Base-by-base conservation (phyloP, 2,113 vertebrate species). In the Zapus hudsonius region DNA sequence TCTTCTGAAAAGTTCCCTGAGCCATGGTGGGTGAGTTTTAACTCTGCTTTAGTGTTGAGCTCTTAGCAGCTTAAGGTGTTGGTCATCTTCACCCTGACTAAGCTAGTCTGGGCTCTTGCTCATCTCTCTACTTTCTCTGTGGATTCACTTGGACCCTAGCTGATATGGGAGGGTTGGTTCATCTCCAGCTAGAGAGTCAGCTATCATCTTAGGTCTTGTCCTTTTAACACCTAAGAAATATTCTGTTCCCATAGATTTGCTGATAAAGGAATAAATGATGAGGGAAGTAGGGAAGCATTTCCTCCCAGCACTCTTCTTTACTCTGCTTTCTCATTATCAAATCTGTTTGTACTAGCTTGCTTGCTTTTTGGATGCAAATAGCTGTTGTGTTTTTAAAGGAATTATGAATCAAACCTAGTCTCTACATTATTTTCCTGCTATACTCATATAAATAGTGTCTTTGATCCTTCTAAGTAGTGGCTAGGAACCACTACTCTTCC, bases 341-440 rank as follows among this genome's bases (percentile, higher is more conserved):
- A 70, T 40, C 6, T 64, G 4, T 84, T 52, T 67, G 29, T 55
- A 81, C 23, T 33, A 61, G 15, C 31, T 82, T 10, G 0, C 3
- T 40, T 63, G 12, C 22, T 92, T 95, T 81, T 90, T 79, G n/a
- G 36, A 9, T 73, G 33, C 10, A 61, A 75, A 66, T 82, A 91
- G 8, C n/a, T 42, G 10, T 0, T 0, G 2, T 23, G 47, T 89
- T 84, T 72, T n/a, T n/a, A n/a, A 2, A 40, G 9, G 72, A 10
- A 10, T 63, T 57, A 72, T 12, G 29, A 87, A 74, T 67, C 12
- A 55, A 38, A 15, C 52, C 10, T 42, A 38, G 40, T 61, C 3
- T 61, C 4, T 61, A 20, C 5, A 22, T 61, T 22, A 19, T 74
- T 59, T 42, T 69, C 42, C 7, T 25, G 23, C 20, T 31, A 6